phyloP scores from a whole-genome alignment of 1,140 invertebrate genomes.

The Sinonovacula constricta region DNA sequence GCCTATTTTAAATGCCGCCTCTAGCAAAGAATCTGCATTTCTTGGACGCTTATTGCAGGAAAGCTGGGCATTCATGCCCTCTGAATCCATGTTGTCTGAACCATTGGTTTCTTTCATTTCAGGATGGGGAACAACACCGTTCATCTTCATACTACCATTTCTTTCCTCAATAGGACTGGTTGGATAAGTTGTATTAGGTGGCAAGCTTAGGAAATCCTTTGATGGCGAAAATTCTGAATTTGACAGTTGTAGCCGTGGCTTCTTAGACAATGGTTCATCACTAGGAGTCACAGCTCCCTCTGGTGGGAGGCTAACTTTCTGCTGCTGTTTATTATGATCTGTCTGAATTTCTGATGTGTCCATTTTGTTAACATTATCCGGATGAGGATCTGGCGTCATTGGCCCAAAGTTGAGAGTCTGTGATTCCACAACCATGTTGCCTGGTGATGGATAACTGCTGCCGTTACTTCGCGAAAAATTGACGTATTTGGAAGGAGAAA shows the following conservation, averaged over 20 bases:
- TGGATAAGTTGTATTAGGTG: neutral
- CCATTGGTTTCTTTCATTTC: neutral
- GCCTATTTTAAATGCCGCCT: constrained; percentile 37
- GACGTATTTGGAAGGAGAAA: constrained; percentile 26
- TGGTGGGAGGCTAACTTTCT: constrained; percentile 50
- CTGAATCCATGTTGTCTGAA: neutral
- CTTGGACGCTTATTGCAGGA: neutral
- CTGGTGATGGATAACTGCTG: constrained; percentile 43
- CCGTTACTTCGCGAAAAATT: constrained; percentile 38
- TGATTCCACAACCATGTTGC: constrained; percentile 52
- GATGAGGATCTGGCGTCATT: constrained; percentile 51
- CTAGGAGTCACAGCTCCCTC: constrained; percentile 62
- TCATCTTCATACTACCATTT: neutral
- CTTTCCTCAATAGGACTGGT: neutral
- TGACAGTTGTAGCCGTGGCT: constrained; percentile 8
- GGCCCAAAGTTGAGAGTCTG: constrained; percentile 49
- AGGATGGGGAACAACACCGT: neutral
- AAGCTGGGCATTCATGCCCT: neutral
- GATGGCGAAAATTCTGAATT: constrained; percentile 27
- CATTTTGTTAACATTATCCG: constrained; percentile 45
- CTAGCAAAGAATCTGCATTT: constrained; percentile 39
- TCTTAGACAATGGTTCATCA: constrained; percentile 50
- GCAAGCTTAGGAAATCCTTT: neutral
- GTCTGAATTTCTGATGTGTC: constrained; percentile 26
- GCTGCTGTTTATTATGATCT: neutral